A percentile compares a stretch with the other conserved stretches of the same genome.
Evolutionary conservation across 2,888 invertebrate genomes (phyloP).

Genomic region (Acanthosepion lycidas): DNA sequence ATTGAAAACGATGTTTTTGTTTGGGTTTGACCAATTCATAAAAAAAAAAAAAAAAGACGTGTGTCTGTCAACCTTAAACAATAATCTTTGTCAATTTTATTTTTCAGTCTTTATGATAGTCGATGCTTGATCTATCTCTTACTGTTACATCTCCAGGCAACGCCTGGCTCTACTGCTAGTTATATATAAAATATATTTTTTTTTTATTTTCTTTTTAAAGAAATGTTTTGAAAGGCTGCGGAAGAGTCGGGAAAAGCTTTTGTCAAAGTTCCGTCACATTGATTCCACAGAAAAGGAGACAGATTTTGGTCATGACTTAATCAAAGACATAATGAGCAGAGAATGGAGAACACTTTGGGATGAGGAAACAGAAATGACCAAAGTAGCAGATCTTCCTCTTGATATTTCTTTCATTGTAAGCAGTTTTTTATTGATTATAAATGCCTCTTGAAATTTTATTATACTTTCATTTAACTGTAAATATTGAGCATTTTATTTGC

Average conservation of each 20-base stretch:
- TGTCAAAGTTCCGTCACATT: constrained; percentile 60
- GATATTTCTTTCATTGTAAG: constrained; percentile 43
- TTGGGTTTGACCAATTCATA: too few species aligned
- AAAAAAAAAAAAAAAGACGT: too few species aligned
- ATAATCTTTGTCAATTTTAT: too few species aligned
- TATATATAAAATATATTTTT: background rate
- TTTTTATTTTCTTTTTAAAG: constrained; percentile 54
- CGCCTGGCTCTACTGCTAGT: too few species aligned
- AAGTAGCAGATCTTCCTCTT: constrained; percentile 34
- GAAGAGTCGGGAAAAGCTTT: constrained; percentile 62
- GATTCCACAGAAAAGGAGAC: constrained; percentile 44
- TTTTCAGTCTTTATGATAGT: too few species aligned
- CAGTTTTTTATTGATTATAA: background rate
- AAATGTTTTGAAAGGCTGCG: constrained; percentile 64
- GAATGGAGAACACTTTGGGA: constrained; percentile 52
- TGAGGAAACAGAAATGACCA: constrained; percentile 39
- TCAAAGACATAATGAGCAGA: constrained; percentile 62
- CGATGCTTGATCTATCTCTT: too few species aligned
- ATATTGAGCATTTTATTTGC: too few species aligned
- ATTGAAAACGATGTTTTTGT: too few species aligned
- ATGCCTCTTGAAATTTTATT: too few species aligned
- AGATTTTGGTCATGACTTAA: constrained; percentile 55
- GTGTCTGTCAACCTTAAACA: too few species aligned
- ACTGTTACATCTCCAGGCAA: too few species aligned
- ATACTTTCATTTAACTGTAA: too few species aligned